These are phyloP conservation scores for Cuculus canorus DNA, from an alignment of 2,797 vertebrate species.

Conservation along the genomic window DNA sequence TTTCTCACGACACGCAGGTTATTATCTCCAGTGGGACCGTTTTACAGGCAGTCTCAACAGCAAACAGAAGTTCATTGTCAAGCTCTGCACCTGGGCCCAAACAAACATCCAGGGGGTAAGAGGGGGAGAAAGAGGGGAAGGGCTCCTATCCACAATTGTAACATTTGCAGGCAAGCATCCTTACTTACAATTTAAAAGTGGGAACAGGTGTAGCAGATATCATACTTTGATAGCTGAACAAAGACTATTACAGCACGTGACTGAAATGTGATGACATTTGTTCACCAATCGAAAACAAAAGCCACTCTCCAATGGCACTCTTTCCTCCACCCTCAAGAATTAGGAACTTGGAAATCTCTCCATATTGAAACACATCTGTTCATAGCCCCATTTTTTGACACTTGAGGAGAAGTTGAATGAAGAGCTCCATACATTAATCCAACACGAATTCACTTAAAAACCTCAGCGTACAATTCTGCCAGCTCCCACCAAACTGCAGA, in stretches of 20 bases:
- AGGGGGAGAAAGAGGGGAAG: not conserved
- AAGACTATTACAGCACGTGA: constrained; percentile 79
- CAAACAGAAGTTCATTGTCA: constrained; percentile 76
- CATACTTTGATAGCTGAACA: constrained; percentile 77
- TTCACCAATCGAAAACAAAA: constrained; percentile 80
- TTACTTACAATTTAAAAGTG: constrained; percentile 68
- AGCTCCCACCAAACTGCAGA: constrained; percentile 62
- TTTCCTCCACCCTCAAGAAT: constrained; percentile 72
- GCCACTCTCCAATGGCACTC: constrained; percentile 71
- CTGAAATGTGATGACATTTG: constrained; percentile 79
- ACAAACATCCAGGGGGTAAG: constrained; percentile 34
- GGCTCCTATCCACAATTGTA: not conserved
- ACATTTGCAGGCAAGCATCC: constrained; percentile 37
- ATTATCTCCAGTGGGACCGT: constrained; percentile 43
- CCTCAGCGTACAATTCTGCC: constrained; percentile 38
- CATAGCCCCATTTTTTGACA: constrained; percentile 74
- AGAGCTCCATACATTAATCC: constrained; percentile 53
- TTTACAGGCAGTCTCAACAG: constrained; percentile 39
- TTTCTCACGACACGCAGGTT: not conserved
- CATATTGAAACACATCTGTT: constrained; percentile 70
- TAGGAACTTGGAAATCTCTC: constrained; percentile 79
- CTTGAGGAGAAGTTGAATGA: constrained; percentile 72
- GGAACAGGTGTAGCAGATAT: constrained; percentile 72
- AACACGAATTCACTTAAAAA: constrained; percentile 49
- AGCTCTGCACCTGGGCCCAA: constrained; percentile 70